Conservation (phyloP, 2,888 invertebrate species). For the Eupsilia transversa region DNA sequence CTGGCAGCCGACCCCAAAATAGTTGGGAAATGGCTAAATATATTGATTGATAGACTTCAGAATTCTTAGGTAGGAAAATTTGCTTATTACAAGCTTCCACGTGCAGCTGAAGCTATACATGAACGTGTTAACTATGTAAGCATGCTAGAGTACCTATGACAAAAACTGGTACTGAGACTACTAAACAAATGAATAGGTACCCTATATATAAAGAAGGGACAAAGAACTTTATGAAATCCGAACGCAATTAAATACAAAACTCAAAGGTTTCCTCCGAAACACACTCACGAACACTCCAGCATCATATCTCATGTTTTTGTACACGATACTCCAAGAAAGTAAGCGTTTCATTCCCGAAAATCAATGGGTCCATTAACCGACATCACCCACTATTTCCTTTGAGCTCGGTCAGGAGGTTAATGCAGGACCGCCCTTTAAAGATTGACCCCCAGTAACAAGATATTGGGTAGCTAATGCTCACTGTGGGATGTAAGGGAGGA, state of each 20-base stretch:
- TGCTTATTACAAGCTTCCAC: no score
- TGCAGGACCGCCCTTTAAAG: constrained; percentile 81
- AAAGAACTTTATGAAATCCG: not conserved
- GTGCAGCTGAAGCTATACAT: no score
- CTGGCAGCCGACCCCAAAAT: no score
- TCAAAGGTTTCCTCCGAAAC: constrained; percentile 2
- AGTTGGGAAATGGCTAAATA: no score
- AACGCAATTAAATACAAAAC: not conserved
- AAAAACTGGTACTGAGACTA: not conserved
- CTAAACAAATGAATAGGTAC: not conserved
- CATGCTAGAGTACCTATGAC: not conserved
- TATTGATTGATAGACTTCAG: no score
- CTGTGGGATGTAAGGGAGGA: constrained; percentile 68
- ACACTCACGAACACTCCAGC: constrained; percentile 16
- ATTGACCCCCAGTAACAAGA: constrained; percentile 83
- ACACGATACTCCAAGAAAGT: constrained; percentile 71
- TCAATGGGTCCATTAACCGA: constrained; percentile 86
- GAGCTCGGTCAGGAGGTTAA: constrained; percentile 84
- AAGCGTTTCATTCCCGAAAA: constrained; percentile 80
- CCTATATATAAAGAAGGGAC: not conserved
- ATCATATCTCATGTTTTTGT: constrained; percentile 68
- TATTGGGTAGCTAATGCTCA: constrained; percentile 73
- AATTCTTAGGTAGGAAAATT: no score
- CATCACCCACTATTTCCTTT: constrained; percentile 82
- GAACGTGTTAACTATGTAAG: not conserved